phyloP scores from a whole-genome alignment of 2,888 invertebrate species.

The Trissolcus japonicus region DNA sequence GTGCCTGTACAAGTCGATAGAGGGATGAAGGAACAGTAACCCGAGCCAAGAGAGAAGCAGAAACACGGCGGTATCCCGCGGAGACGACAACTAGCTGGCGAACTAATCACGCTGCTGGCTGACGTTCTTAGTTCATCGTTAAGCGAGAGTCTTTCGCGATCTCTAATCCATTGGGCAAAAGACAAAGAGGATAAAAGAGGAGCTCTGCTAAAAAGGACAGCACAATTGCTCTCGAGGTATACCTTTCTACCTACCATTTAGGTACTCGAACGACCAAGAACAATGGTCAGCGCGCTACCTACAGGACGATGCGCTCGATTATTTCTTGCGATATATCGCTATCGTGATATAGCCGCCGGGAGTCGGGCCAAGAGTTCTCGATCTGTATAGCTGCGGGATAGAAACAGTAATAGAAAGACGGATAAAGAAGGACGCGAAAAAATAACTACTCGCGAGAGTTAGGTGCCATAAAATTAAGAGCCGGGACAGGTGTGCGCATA shows the following conservation, averaged over 20 bases:
- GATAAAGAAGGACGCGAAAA: constrained; percentile 32
- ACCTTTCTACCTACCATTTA: constrained; percentile 50
- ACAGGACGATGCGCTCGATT: constrained; percentile 51
- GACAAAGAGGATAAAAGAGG: constrained; percentile 31
- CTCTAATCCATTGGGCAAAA: constrained; percentile 34
- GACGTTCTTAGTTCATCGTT: constrained; percentile 52
- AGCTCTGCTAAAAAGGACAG: constrained; percentile 37
- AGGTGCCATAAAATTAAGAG: constrained; percentile 48
- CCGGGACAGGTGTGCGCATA: constrained; percentile 51
- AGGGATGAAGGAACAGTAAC: constrained; percentile 47
- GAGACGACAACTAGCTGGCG: constrained; percentile 66
- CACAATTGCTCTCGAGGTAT: constrained; percentile 34
- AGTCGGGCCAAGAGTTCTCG: constrained; percentile 48
- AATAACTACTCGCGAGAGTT: constrained; percentile 28
- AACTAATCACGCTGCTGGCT: constrained; percentile 63
- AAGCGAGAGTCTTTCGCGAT: constrained; percentile 45
- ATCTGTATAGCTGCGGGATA: constrained; percentile 39
- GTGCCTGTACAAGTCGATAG: constrained; percentile 22
- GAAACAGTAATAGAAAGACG: constrained; percentile 42
- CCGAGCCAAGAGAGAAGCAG: constrained; percentile 29
- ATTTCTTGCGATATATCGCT: constrained; percentile 57
- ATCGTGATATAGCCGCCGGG: constrained; percentile 53
- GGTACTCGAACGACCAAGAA: constrained; percentile 50
- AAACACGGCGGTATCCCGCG: constrained; percentile 63
- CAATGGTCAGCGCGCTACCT: constrained; percentile 55